Conservation (phyloP, 2,888 invertebrate species). For the Latheticus oryzae region DNA sequence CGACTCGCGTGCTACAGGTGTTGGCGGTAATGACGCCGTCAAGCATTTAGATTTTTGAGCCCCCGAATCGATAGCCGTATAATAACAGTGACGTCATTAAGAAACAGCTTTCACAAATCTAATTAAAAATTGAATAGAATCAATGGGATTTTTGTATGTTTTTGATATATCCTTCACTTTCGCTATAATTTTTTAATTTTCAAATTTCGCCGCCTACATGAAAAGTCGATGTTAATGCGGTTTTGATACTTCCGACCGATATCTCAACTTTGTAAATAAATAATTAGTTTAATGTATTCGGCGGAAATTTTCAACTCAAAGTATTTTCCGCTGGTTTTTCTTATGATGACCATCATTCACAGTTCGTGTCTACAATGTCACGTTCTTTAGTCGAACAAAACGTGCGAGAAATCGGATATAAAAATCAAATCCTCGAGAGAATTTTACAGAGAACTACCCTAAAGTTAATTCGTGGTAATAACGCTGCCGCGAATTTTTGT, state of each 20-base stretch:
- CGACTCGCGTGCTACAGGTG: slow-evolving; percentile 64
- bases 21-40: slow-evolving; percentile 60
- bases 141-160: too few species aligned
- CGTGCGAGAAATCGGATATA: slow-evolving; percentile 62
- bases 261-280: slow-evolving; percentile 21
- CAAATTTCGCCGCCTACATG: background rate
- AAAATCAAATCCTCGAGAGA: slow-evolving; percentile 58
- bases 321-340: too few species aligned
- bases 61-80: slow-evolving; percentile 27
- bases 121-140: too few species aligned
- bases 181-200: slow-evolving; percentile 16
- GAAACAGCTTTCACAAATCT: too few species aligned
- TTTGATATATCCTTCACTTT: background rate
- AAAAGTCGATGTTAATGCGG: slow-evolving; percentile 22
- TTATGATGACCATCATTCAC: slow-evolving; percentile 22
- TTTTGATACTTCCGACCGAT: slow-evolving; percentile 10
- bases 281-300: slow-evolving; percentile 19
- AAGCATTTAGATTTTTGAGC: slow-evolving; percentile 53
- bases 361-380: slow-evolving; percentile 51
- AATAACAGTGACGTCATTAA: slow-evolving; percentile 35
- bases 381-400: slow-evolving; percentile 57
- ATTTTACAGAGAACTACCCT: slow-evolving; percentile 45
- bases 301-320: slow-evolving; percentile 17
- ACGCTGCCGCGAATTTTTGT: slow-evolving; percentile 37
- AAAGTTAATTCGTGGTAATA: slow-evolving; percentile 51